Conservation (phyloP, 2,797 vertebrate species). For the Falco naumanni region DNA sequence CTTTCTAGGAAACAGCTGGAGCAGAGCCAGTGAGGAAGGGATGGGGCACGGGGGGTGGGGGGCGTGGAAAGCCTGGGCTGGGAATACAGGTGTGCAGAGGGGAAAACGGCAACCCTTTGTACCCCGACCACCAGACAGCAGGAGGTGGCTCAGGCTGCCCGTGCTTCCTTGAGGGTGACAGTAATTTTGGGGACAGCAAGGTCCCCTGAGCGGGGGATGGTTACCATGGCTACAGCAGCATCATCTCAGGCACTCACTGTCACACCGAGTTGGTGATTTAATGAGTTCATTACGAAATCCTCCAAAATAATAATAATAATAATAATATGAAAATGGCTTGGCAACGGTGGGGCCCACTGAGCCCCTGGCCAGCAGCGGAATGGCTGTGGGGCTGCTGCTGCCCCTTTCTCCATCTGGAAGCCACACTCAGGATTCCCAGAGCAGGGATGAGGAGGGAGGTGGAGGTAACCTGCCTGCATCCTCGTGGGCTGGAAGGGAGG, state of each 20-base stretch:
- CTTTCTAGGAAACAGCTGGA: slow-evolving; percentile 57
- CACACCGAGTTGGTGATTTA: slow-evolving; percentile 50
- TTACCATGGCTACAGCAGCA: slow-evolving; percentile 79
- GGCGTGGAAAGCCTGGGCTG: neutral
- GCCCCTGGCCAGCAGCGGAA: accelerated
- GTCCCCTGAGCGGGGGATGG: slow-evolving; percentile 42
- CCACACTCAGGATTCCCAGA: accelerated
- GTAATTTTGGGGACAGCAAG: slow-evolving; percentile 44
- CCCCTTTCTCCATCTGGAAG: accelerated
- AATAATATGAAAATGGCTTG: neutral
- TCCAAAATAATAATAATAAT: neutral
- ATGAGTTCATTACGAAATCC: slow-evolving; percentile 60
- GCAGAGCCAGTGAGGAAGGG: slow-evolving; percentile 41
- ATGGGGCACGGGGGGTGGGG: neutral
- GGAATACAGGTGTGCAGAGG: neutral
- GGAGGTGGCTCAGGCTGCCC: neutral
- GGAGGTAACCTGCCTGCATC: neutral
- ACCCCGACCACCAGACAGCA: neutral
- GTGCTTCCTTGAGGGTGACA: neutral
- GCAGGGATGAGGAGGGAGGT: neutral
- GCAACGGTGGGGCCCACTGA: neutral
- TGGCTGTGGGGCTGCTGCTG: neutral
- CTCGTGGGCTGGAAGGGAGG: neutral
- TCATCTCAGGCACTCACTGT: slow-evolving; percentile 73
- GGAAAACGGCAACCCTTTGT: neutral